Evolutionary conservation across 2,113 vertebrate genomes (phyloP), one percentile per base, ranked within the genome.

Genomic region (Halcyon malimbica): DNA sequence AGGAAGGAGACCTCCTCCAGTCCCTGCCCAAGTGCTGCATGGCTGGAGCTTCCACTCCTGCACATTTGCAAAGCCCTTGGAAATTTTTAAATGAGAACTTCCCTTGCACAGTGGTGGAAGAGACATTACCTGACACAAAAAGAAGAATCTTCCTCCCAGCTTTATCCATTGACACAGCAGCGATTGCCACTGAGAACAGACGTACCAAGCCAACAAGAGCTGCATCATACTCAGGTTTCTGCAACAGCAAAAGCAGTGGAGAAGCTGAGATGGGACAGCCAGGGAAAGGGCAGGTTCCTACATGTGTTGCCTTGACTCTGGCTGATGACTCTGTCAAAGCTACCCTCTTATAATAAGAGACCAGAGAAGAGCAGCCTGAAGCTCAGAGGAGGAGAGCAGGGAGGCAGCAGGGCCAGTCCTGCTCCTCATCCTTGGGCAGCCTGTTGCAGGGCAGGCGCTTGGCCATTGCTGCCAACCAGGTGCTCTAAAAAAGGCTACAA

Each of bases 131-230:
- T 7, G 99, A 99, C 2, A 97, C 89, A 13, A 98, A 99, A 16
- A 99, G 99, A 68, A 99, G 98, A 26, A 98, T 97, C 94, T 99
- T 99, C 63, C 99, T 98, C 50, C 99, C 99, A 0, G 98, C 99
- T 96, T 97, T 98, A 92, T 99, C 99, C 99, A 99, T 99, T 1
- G 99, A 97, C 95, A 93, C 54, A 2, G 99, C 99, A 2, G 99
- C 99, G 0, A 98, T 89, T 0, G 59, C 89, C 60, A 99, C 99
- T 0, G 99, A 99, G 1, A 98, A 12, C 62, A 99, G 98, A 35
- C 99, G 98, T 10, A 99, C 98, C 3, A 89, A 95, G 2, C 99
- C 99, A 7, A 99, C 99, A 1, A 99, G 93, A 41, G 98, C 98
- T 2, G 99, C 99, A 1, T 99, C 99, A 0, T 98, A 98, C 83